Percentiles rank a stretch among this genome's conserved stretches.
phyloP scores from a whole-genome alignment of 2,888 invertebrate genomes.

The Epiblema foenella region DNA sequence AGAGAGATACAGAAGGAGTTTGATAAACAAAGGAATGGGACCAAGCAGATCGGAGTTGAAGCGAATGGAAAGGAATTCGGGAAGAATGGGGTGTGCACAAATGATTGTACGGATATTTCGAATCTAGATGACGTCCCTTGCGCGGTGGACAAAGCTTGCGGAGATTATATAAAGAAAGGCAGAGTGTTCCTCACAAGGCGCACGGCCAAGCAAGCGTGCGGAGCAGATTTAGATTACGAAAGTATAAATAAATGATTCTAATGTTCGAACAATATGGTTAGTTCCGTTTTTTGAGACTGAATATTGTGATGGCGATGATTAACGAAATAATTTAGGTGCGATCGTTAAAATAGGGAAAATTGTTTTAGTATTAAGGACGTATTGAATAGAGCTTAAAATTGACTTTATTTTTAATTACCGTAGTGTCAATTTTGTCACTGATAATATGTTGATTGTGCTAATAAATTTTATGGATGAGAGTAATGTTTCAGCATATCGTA shows the following conservation, averaged over 20 bases:
- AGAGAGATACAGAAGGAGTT: slow-evolving; percentile 60
- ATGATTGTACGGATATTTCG: slow-evolving; percentile 55
- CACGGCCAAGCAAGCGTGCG: slow-evolving; percentile 65
- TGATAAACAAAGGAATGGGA: slow-evolving; percentile 57
- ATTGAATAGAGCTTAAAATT: slow-evolving; percentile 42
- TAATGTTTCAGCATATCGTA: slow-evolving; percentile 71
- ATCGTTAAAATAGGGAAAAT: slow-evolving; percentile 42
- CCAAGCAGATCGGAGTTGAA: slow-evolving; percentile 54
- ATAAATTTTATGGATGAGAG: slow-evolving; percentile 50
- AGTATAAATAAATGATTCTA: slow-evolving; percentile 77
- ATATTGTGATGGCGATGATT: slow-evolving; percentile 71
- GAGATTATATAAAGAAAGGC: slow-evolving; percentile 69
- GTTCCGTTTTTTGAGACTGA: slow-evolving; percentile 76
- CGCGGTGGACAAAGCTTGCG: slow-evolving; percentile 67
- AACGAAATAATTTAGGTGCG: slow-evolving; percentile 39
- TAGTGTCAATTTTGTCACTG: slow-evolving; percentile 42
- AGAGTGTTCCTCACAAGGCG: slow-evolving; percentile 72
- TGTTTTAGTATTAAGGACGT: slow-evolving; percentile 41
- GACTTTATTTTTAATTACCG: slow-evolving; percentile 37
- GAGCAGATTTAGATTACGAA: slow-evolving; percentile 68
- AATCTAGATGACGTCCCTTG: slow-evolving; percentile 65
- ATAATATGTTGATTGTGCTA: slow-evolving; percentile 42
- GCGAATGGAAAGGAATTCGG: slow-evolving; percentile 53
- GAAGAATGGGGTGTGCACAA: slow-evolving; percentile 55
- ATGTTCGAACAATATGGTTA: slow-evolving; percentile 60